A percentile compares a stretch with the other conserved stretches of the same genome.
Conservation (phyloP, 2,113 vertebrate genomes). For the Pachyramphus minor region DNA sequence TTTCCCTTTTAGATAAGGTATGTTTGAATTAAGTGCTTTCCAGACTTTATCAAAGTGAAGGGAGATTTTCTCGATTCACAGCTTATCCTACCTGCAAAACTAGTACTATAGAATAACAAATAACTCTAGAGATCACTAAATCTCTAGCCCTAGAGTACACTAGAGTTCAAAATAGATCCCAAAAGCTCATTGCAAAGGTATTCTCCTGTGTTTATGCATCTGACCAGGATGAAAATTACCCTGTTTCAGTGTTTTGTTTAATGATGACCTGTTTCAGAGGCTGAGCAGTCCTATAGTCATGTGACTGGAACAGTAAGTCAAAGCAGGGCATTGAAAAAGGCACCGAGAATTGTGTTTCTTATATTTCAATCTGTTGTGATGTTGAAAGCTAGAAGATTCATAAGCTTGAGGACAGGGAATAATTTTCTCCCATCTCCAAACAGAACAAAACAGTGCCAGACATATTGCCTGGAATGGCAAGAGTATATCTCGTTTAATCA, state of each 20-base stretch:
- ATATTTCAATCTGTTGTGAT: background rate
- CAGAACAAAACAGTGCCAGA: rapidly evolving
- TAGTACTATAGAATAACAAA: background rate
- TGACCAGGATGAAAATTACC: background rate
- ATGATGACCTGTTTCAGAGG: background rate
- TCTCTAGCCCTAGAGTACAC: too few species aligned
- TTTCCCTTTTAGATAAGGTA: background rate
- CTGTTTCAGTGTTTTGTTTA: background rate
- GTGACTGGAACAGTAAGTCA: background rate
- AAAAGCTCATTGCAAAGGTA: background rate
- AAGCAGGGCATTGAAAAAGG: background rate
- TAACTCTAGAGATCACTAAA: background rate
- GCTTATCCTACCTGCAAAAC: background rate
- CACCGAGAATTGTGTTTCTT: background rate
- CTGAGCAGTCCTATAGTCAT: background rate
- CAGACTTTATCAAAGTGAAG: background rate
- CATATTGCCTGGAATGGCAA: background rate
- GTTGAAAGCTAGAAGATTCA: background rate
- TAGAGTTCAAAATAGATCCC: background rate
- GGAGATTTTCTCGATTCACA: background rate
- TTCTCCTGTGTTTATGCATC: background rate
- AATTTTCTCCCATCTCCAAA: background rate
- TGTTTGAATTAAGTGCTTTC: background rate
- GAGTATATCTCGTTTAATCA: background rate
- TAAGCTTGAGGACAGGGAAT: background rate